These are phyloP conservation scores for Stenurella melanura DNA, from an alignment of 2,888 invertebrate genomes.

Conservation along the genomic window DNA sequence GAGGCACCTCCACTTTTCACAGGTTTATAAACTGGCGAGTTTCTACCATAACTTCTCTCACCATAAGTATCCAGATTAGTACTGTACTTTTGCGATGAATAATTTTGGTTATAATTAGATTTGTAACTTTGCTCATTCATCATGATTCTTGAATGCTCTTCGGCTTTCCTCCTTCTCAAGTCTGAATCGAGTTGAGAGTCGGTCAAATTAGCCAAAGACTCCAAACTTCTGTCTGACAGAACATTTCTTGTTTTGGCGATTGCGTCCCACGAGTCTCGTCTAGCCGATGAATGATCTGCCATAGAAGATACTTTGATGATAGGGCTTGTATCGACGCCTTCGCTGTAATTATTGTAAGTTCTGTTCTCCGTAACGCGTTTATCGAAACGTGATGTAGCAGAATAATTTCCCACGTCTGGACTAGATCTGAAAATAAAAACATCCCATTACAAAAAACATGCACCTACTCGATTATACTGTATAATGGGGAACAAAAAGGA, in stretches of 20 bases:
- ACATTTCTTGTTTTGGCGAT: conserved; percentile 87
- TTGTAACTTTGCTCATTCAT: conserved; percentile 58
- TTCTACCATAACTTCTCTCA: conserved; percentile 58
- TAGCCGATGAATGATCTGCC: conserved; percentile 73
- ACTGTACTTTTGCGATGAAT: conserved; percentile 65
- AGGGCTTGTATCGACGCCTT: conserved; percentile 75
- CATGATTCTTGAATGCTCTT: conserved; percentile 66
- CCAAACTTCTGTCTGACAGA: conserved; percentile 82
- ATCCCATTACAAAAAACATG: neutral
- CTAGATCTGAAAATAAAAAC: conserved; percentile 55
- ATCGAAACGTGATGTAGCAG: conserved; percentile 64
- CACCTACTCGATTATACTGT: too few species aligned
- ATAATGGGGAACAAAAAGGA: too few species aligned
- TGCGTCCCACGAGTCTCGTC: conserved; percentile 89
- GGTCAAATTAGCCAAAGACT: conserved; percentile 82
- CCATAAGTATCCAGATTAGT: conserved; percentile 58
- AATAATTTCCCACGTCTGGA: conserved; percentile 63
- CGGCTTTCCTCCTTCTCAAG: conserved; percentile 64
- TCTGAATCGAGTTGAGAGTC: conserved; percentile 76
- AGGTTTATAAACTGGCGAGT: conserved; percentile 60
- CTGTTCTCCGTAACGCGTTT: conserved; percentile 65
- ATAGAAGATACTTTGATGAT: conserved; percentile 78
- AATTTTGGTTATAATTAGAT: conserved; percentile 62
- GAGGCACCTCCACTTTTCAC: conserved; percentile 85
- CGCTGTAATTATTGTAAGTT: conserved; percentile 60